Evolutionary conservation across 92 coral and sea anemone genomes (phyloP), one percentile per base, ranked within the genome.

Genomic region (Pocillopora meandrina): DNA sequence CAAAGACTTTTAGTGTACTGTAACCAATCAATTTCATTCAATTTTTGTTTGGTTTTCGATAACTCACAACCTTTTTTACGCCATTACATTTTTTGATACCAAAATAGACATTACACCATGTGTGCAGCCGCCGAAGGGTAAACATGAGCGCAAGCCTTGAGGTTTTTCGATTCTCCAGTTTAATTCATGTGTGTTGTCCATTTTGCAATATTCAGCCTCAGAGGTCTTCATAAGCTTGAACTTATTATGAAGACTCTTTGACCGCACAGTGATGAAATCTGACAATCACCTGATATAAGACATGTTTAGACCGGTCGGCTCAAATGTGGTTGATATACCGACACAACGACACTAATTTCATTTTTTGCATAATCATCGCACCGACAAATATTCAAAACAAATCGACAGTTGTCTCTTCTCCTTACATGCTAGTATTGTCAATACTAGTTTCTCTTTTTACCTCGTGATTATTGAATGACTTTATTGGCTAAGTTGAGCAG

Each of bases 61-160:
- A 10, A 14, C 35, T 59, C 10, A 15, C 67, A 34, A 59, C 18
- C 6, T 13, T 78, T 77, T 78, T 5, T 11, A 66, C 9, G 33
- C 56, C 56, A 70, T 42, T 52, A 26, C 55, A 3, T 55, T 26
- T 79, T 69, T 12, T 63, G 12, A 21, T 5, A 57, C 63, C 56
- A 80, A 80, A 65, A 68, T 80, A 80, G 84, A 10, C 8, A 80
- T 80, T 68, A 56, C 76, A 69, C 55, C 65, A 80, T 42, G 1
- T 42, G 7, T 42, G 52, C 74, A 67, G 16, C 12, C 64, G 26
- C 11, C 69, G 16, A 57, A 52, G 14, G 16, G 8, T 2, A 8
- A 47, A 60, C 23, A 17, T 33, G 26, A 59, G 62, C 5, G 20
- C n/a, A 10, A 11, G 26, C 21, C 18, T 52, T 3, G 34, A 19